Evolutionary conservation across 2,888 invertebrate genomes (phyloP), one percentile per base, ranked within the genome.

Genomic region (Uloborus plumipes): DNA sequence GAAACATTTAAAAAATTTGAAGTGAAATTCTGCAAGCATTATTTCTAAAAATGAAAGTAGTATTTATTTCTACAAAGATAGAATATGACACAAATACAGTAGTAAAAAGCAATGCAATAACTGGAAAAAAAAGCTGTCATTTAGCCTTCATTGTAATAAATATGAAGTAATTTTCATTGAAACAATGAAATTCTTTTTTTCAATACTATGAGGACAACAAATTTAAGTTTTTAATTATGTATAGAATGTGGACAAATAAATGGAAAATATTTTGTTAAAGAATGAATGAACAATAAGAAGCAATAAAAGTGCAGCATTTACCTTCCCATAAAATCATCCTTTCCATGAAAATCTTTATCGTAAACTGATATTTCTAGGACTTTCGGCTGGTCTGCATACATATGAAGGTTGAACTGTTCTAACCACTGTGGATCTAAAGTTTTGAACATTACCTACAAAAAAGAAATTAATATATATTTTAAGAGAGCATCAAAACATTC

Each of bases 401-500:
- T 91, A 89, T 99, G 97, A 47, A 99, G 91, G 89, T 99, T 98
- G 88, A 99, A 98, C 90, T 98, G 98, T 88, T 99, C 99, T 88
- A 97, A 88, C 99, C 99, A 99, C 77, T 93, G 92, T 0, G 97
- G 97, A 88, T 94, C 94, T 73, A 95, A 90, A 0, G 95, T 93
- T 88, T 96, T 94, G 92, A 94, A 93, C 84, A 89, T 89, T 67
- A 84, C 81, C 87, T 86, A 58, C 0, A 67, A 80, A 11, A 61
- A 50, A 13, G 16, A 18, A 18, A 55, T 18, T 26, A 55, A 18
- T 13, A 39, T 39, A 6, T 2, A 53, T 3, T 53, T 3, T 4
- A 26, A 26, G 26, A n/a, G 26, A 26, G 4, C 26, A 26, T 26
- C 4, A 26, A 26, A 26, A 26, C 4, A 3, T 26, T 26, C 26